Conservation (phyloP, 2,888 invertebrate species). For the Oligia latruncula region DNA sequence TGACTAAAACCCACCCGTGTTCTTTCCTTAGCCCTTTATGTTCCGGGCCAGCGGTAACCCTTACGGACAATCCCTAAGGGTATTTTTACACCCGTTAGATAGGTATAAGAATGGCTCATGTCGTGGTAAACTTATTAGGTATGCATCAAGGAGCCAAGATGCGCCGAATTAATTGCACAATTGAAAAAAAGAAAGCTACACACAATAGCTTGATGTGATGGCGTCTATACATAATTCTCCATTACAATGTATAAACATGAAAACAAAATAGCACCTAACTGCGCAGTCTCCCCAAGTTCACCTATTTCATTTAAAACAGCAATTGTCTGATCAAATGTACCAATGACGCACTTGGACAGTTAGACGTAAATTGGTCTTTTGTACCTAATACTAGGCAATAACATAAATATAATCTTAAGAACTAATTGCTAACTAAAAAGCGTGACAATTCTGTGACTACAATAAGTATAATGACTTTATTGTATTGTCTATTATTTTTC, state of each 20-base stretch:
- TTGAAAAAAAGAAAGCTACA: background rate
- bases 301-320: constrained; percentile 7
- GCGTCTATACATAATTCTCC: background rate
- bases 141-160: background rate
- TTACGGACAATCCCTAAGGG: too few species aligned
- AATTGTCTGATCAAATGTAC: constrained; percentile 28
- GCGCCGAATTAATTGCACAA: background rate
- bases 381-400: constrained; percentile 24
- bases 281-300: background rate
- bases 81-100: too few species aligned
- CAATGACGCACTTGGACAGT: constrained; percentile 39
- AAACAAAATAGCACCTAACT: constrained; percentile 17
- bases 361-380: constrained; percentile 33
- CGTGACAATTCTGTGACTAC: constrained; percentile 1
- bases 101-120: too few species aligned
- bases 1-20: too few species aligned
- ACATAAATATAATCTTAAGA: constrained; percentile 1
- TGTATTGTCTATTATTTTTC: background rate
- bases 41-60: too few species aligned
- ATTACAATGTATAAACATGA: background rate
- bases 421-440: background rate
- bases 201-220: background rate
- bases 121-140: too few species aligned
- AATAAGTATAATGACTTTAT: background rate
- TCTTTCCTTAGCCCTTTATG: too few species aligned